Conservation (phyloP, 1,140 invertebrate genomes). For the Samia ricini region DNA sequence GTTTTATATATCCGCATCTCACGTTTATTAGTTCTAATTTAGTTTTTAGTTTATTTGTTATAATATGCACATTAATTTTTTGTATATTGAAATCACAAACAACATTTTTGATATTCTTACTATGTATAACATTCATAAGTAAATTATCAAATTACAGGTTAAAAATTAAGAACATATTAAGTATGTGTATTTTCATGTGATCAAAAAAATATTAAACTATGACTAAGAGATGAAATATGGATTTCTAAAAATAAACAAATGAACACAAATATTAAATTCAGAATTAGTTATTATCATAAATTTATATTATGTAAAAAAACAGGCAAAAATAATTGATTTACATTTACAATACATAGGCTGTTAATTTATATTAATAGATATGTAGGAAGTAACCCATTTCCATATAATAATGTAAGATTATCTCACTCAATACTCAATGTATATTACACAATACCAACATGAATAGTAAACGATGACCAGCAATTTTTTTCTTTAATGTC, state of each 20-base stretch:
- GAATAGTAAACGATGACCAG: not conserved
- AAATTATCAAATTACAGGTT: no score
- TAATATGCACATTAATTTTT: not conserved
- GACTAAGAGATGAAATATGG: no score
- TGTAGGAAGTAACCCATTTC: not conserved
- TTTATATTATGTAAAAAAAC: no score
- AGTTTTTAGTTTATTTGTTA: not conserved
- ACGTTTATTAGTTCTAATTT: no score
- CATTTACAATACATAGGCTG: not conserved
- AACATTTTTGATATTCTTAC: not conserved
- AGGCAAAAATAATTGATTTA: not conserved
- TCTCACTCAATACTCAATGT: no score
- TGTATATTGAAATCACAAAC: not conserved
- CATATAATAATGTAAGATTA: not conserved
- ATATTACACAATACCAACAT: not conserved
- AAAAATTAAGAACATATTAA: no score
- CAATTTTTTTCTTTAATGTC: not conserved
- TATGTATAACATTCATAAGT: no score
- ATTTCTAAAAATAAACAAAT: no score
- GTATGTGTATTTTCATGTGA: no score
- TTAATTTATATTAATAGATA: not conserved
- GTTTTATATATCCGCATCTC: not conserved
- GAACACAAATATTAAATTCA: no score
- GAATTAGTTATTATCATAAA: no score
- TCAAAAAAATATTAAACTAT: no score